Evolutionary conservation across 2,888 invertebrate genomes (phyloP), one percentile per base, ranked within the genome.

Genomic region (Drosophila helvetica): DNA sequence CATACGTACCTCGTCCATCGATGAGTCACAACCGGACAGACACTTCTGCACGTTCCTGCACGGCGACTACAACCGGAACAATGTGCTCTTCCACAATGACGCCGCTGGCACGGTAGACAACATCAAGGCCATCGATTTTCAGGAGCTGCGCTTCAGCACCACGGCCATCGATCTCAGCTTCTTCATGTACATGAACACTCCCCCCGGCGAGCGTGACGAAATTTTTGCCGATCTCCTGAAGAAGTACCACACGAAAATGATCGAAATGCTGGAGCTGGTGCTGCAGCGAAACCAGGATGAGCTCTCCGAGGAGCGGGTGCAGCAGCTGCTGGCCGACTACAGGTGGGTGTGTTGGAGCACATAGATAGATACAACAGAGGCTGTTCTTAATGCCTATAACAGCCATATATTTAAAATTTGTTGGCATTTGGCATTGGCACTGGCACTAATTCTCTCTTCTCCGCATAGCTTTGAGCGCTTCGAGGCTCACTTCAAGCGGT

Each of bases 51-150:
- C 89, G 1, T 89, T 92, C 30, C 71, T 90, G 9, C 92, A 92
- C 64, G 92, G 92, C 15, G 92, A 92, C 56, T 92, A 87, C 63
- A 92, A 92, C 80, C 88, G 92, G 3, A 92, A 92, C 76, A 92
- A 92, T 78, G 91, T 92, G 3, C 74, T 92, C 42, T 92, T 92
- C 62, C 87, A 86, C 27, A 89, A 91, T 70, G 80, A 80, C 2
- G 54, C 0, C 6, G 33, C 18, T 12, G 79, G 68, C 19, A 46
- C 52, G 8, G 89, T 90, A 59, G 83, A 81, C 33, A 77, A 79
- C 74, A 77, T 89, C 1, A 90, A 88, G 76, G 82, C 92, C 87
- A 90, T 92, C 64, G 92, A 92, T 75, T 92, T 91, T 77, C 92
- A 92, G 83, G 91, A 91, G 79, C 22, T 91, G 18, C 90, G 92